Conservation (phyloP, 2,888 invertebrate species). For the Phyto melanocephala region DNA sequence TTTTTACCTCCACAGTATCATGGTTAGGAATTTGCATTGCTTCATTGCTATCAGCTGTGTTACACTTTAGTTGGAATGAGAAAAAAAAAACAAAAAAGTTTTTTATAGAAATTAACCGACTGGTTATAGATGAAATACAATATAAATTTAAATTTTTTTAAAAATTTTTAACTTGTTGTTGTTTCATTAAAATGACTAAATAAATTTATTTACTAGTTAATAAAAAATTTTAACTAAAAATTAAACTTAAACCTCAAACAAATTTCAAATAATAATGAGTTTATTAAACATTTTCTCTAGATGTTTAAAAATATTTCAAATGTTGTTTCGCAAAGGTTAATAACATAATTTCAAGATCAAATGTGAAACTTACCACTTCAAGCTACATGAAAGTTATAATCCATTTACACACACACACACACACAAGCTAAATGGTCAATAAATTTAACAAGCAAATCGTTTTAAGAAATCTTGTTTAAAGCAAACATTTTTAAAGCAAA, state of each 20-base stretch:
- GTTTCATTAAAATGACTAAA: too few relatives aligned
- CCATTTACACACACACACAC: too few relatives aligned
- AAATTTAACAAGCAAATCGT: constrained; percentile 4
- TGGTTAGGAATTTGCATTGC: constrained; percentile 19
- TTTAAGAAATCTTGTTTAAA: neutral
- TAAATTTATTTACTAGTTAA: too few relatives aligned
- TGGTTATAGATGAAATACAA: neutral
- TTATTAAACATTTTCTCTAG: neutral
- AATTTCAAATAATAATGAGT: too few relatives aligned
- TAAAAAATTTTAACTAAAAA: too few relatives aligned
- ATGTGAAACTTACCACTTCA: neutral
- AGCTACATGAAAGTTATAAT: neutral
- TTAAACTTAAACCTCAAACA: too few relatives aligned
- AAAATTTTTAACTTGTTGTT: too few relatives aligned
- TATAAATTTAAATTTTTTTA: neutral
- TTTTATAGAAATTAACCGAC: constrained; percentile 31
- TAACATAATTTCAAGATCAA: constrained; percentile 48
- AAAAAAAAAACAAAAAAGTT: neutral
- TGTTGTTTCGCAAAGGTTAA: constrained; percentile 15
- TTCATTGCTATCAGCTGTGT: neutral
- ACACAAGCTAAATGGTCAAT: neutral
- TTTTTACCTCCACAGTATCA: neutral
- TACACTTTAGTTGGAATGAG: neutral
- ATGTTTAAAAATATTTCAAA: neutral
- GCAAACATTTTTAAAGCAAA: neutral